phyloP scores from a whole-genome alignment of 1,140 invertebrate species.

The Danaus melanippus region DNA sequence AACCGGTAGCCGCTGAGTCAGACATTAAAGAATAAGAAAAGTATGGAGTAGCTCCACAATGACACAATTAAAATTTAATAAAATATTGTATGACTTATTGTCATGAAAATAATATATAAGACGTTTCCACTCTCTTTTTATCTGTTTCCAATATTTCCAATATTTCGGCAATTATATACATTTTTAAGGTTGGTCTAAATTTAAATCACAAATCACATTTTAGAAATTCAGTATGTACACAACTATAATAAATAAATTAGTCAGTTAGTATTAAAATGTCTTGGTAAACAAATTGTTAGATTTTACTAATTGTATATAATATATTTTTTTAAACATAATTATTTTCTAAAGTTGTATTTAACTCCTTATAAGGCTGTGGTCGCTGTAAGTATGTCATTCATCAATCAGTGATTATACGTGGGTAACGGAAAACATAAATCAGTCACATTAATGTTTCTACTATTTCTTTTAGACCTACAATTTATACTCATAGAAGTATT shows the following conservation, averaged over 20 bases:
- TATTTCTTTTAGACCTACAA: constrained; percentile 1
- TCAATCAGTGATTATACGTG: constrained; percentile 28
- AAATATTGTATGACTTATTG: too few relatives aligned
- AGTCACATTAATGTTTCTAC: constrained; percentile 33
- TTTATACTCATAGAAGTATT: not conserved
- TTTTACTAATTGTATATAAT: too few relatives aligned
- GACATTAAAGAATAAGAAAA: constrained; percentile 58
- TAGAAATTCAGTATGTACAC: too few relatives aligned
- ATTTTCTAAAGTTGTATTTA: constrained; percentile 16
- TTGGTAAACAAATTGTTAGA: too few relatives aligned
- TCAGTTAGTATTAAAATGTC: too few relatives aligned
- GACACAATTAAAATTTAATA: not conserved
- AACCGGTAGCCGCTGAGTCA: constrained; percentile 66
- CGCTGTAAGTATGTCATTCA: constrained; percentile 23
- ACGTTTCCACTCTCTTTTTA: too few relatives aligned
- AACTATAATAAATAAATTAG: too few relatives aligned
- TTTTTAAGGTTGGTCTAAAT: too few relatives aligned
- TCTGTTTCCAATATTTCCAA: too few relatives aligned
- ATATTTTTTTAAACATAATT: constrained; percentile 17
- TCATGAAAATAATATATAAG: too few relatives aligned
- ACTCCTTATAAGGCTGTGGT: constrained; percentile 25
- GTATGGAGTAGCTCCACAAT: constrained; percentile 18
- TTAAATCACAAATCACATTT: too few relatives aligned
- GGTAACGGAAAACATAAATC: constrained; percentile 37
- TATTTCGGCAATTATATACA: too few relatives aligned